A percentile compares a stretch with the other conserved stretches of the same genome.
Evolutionary conservation across 2,797 vertebrate genomes (phyloP).

Genomic region (Molothrus ater): DNA sequence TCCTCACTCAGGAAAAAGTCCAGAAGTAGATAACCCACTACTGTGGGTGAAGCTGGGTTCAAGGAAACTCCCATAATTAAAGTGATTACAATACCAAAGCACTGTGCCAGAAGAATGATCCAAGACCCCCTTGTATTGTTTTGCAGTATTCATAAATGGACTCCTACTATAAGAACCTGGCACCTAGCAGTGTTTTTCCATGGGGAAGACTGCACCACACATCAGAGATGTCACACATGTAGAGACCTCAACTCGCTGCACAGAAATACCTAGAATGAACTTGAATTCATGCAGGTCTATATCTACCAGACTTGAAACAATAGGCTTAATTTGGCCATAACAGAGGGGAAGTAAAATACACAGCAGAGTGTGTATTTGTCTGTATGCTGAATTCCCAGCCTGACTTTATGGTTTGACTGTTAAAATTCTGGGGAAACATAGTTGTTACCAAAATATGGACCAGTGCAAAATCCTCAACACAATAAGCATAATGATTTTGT

Average conservation of each 20-base stretch:
- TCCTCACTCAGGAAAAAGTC: not conserved
- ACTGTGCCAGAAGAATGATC: not conserved
- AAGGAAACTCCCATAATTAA: not conserved
- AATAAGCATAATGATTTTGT: not conserved
- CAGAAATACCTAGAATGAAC: not conserved
- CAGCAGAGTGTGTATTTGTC: not conserved
- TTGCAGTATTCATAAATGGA: not conserved
- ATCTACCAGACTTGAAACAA: not conserved
- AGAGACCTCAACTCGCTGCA: not conserved
- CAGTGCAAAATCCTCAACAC: not conserved
- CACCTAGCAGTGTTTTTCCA: not conserved
- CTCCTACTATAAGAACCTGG: not conserved
- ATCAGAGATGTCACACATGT: rapidly evolving
- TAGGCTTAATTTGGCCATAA: not conserved
- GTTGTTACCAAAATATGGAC: rapidly evolving
- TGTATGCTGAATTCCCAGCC: not conserved
- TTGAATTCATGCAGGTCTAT: not conserved
- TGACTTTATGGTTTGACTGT: not conserved
- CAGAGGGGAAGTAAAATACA: not conserved
- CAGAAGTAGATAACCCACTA: not conserved
- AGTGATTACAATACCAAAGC: not conserved
- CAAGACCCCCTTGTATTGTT: not conserved
- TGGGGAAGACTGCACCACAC: not conserved
- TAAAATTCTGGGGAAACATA: not conserved
- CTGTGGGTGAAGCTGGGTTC: not conserved